Evolutionary conservation across 2,797 vertebrate species (phyloP).

Genomic region (Chrysocyon brachyurus): DNA sequence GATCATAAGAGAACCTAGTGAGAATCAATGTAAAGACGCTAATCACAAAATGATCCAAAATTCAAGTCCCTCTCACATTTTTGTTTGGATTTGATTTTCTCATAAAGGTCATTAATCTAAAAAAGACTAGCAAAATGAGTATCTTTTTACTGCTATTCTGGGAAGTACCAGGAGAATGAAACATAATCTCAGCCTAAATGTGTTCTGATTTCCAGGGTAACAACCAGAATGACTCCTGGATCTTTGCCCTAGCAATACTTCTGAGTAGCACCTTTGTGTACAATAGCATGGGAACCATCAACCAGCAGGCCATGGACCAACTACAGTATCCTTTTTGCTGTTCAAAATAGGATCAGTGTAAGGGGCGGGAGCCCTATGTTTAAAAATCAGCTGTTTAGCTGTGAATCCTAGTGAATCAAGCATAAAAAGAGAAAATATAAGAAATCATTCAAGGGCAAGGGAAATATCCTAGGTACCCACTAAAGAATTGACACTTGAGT

Average conservation of each 20-base stretch:
- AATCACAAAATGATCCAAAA: background rate
- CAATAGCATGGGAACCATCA: constrained; percentile 87
- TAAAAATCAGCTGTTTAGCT: background rate
- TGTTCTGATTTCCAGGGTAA: constrained; percentile 71
- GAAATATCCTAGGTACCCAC: background rate
- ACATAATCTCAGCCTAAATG: background rate
- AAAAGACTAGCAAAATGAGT: background rate
- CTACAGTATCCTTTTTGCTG: constrained; percentile 87
- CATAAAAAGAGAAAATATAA: background rate
- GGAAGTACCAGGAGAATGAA: background rate
- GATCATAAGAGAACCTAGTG: background rate
- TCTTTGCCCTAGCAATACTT: constrained; percentile 82
- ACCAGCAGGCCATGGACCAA: constrained; percentile 87
- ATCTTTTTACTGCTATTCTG: background rate
- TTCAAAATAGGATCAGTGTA: background rate
- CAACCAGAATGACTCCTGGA: constrained; percentile 87
- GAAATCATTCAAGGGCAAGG: background rate
- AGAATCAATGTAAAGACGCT: background rate
- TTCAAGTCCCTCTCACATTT: background rate
- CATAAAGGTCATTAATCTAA: background rate
- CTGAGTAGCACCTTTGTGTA: constrained; percentile 89
- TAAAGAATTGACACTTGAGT: background rate
- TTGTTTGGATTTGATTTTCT: background rate
- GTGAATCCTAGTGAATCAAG: background rate
- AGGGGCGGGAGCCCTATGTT: background rate